phyloP scores from a whole-genome alignment of 2,888 invertebrate genomes.

The Gortyna flavago region DNA sequence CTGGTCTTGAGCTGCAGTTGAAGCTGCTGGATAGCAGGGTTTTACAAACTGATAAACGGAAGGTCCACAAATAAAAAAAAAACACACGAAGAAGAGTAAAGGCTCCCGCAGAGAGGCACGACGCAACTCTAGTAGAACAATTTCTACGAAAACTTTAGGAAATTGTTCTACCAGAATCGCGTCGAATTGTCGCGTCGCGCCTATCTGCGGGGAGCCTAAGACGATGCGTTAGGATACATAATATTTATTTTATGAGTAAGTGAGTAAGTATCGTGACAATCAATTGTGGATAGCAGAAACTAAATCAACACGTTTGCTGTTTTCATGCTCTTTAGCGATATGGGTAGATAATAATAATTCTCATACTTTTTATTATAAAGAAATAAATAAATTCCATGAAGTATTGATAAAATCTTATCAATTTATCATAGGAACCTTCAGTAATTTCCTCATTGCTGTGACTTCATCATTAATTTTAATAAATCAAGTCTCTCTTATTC shows the following conservation, averaged over 20 bases:
- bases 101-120: background rate
- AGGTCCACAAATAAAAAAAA: background rate
- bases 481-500: background rate
- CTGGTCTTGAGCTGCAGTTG: constrained; percentile 25
- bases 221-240: background rate
- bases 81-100: background rate
- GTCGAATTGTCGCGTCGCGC: background rate
- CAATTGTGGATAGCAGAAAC: background rate
- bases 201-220: background rate
- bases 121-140: background rate
- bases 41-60: background rate
- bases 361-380: background rate
- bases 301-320: background rate
- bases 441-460: background rate
- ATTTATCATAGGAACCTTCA: background rate
- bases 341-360: background rate
- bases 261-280: background rate
- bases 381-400: background rate
- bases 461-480: background rate
- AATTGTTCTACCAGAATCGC: background rate
- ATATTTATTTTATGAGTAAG: background rate
- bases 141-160: background rate
- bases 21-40: background rate
- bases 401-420: background rate
- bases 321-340: background rate